Evolutionary conservation across 2,113 vertebrate species (phyloP).

Genomic region (Spea bombifrons): DNA sequence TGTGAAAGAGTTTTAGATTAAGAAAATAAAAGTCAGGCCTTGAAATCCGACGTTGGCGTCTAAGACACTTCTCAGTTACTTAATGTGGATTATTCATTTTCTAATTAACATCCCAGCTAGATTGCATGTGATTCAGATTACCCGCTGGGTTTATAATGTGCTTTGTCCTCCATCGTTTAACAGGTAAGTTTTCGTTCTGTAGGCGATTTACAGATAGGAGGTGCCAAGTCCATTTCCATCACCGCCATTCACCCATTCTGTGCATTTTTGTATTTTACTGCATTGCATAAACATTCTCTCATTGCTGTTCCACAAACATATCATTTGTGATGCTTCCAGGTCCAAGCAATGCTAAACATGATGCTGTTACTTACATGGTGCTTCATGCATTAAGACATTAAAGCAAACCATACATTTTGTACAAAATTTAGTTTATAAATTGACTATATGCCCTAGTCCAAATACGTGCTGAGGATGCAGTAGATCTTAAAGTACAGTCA

Average conservation of each 20-base stretch:
- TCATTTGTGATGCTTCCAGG: constrained; percentile 14
- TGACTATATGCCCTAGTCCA: neutral
- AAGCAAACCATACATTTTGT: neutral
- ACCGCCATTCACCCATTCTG: constrained; percentile 45
- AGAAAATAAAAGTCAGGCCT: neutral
- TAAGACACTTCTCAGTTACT: constrained; percentile 16
- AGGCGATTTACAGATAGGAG: constrained; percentile 39
- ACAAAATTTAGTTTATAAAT: neutral
- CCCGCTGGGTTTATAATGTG: constrained; percentile 44
- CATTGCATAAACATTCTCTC: constrained; percentile 54
- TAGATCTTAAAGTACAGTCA: neutral
- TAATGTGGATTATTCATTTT: constrained; percentile 49
- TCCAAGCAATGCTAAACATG: constrained; percentile 13
- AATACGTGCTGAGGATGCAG: neutral
- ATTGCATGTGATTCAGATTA: constrained; percentile 57
- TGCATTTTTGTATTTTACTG: constrained; percentile 38
- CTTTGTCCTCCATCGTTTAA: constrained; percentile 32
- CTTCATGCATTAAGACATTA: neutral
- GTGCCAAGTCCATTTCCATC: constrained; percentile 21
- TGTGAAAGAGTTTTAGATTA: neutral
- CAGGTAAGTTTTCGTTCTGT: constrained; percentile 51
- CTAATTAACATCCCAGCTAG: constrained; percentile 46
- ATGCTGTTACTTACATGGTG: neutral
- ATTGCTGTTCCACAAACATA: constrained; percentile 26
- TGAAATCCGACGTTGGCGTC: neutral